These are phyloP conservation scores for Muscicapa adusta DNA, from an alignment of 2,113 vertebrate species.

Conservation along the genomic window DNA sequence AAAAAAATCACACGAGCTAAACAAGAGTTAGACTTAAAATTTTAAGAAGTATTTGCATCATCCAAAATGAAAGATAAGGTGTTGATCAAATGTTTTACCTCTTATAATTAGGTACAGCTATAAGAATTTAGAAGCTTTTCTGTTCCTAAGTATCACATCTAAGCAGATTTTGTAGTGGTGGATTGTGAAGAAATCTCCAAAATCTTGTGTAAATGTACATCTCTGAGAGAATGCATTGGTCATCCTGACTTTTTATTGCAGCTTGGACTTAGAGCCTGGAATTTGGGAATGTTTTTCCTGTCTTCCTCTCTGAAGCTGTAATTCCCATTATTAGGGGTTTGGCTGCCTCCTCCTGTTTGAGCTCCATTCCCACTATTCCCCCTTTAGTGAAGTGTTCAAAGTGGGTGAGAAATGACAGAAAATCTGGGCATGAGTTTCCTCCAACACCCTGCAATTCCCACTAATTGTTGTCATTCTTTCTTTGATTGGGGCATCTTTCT, in stretches of 20 bases:
- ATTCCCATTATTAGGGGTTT: neutral
- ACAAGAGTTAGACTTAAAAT: neutral
- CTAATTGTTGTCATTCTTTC: neutral
- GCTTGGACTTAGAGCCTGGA: neutral
- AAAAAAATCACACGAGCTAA: neutral
- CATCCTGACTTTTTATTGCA: rapidly evolving
- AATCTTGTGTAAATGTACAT: rapidly evolving
- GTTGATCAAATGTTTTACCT: neutral
- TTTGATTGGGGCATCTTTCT: neutral
- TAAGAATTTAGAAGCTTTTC: neutral
- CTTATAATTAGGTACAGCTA: too few species aligned
- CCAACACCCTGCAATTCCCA: neutral
- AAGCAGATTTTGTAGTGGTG: neutral
- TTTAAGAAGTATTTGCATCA: neutral
- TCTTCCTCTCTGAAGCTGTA: neutral
- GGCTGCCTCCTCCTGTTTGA: neutral
- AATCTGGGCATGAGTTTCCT: neutral
- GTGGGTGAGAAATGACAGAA: neutral
- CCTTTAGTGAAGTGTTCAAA: too few species aligned
- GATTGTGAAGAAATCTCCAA: neutral
- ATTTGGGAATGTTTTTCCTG: neutral
- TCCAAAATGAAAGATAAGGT: neutral
- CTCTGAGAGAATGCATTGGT: neutral
- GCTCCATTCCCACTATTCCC: neutral
- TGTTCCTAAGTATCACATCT: neutral